Evolutionary conservation across 2,888 invertebrate genomes (phyloP).

Genomic region (Melanostoma scalare): DNA sequence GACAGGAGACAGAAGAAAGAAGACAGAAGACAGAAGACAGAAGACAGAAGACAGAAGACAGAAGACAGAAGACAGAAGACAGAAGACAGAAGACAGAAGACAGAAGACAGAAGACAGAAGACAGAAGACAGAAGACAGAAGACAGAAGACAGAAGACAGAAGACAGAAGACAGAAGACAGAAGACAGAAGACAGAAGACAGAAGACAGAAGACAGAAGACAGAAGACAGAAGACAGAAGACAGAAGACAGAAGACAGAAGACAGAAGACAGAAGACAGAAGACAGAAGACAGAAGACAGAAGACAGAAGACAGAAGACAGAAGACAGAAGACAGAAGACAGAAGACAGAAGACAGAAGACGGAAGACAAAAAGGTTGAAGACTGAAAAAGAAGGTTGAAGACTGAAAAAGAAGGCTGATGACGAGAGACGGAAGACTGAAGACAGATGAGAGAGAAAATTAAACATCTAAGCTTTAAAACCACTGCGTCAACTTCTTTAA

Average conservation of each 20-base stretch:
- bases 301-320: neutral
- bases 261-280: no score
- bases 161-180: no score
- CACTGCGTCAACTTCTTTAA: no score
- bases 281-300: neutral
- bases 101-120: neutral
- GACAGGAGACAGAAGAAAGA: conserved; percentile 7
- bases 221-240: neutral
- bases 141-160: no score
- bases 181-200: no score
- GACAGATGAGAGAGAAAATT: neutral
- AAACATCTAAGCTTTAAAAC: no score
- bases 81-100: neutral
- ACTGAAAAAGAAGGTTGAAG: neutral
- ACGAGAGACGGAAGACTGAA: neutral
- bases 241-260: neutral
- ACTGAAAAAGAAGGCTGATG: neutral
- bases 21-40: conserved; percentile 7
- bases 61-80: conserved; percentile 12
- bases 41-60: conserved; percentile 10
- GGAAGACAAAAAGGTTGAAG: neutral
- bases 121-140: no score
- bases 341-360: neutral
- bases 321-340: neutral
- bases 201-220: neutral